Conservation (phyloP, 1,140 invertebrate genomes). For the Harpegnathos saltator region DNA sequence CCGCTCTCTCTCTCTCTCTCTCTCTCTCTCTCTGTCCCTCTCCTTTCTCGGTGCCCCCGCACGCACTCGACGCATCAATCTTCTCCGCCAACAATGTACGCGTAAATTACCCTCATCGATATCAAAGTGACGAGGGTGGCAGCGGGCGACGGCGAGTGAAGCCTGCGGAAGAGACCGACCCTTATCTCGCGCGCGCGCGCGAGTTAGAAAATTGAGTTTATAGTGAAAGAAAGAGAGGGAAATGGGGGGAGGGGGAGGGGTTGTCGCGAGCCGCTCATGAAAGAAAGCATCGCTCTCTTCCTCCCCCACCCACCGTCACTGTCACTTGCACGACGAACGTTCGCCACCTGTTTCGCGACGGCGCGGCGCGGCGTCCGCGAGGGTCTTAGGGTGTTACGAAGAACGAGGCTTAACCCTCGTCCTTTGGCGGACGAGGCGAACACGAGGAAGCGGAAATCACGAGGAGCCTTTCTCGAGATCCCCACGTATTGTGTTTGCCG, state of each 20-base stretch:
- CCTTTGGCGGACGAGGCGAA: no score
- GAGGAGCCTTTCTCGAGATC: no score
- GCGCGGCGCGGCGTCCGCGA: background rate
- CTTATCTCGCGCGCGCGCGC: conserved; percentile 74
- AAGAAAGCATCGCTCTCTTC: conserved; percentile 27
- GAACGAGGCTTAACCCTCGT: background rate
- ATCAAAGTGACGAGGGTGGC: conserved; percentile 80
- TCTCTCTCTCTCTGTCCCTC: background rate
- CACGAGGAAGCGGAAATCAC: no score
- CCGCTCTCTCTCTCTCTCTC: conserved; percentile 2
- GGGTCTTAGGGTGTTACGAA: background rate
- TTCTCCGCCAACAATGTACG: conserved; percentile 84
- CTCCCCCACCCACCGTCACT: background rate
- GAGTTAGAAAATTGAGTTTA: conserved; percentile 81
- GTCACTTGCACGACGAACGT: conserved; percentile 44
- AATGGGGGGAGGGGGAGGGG: conserved; percentile 61
- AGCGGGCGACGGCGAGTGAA: conserved; percentile 22
- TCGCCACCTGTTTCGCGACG: background rate
- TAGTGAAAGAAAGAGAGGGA: conserved; percentile 67
- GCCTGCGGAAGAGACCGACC: conserved; percentile 71
- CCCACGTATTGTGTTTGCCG: no score
- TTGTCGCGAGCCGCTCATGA: conserved; percentile 24
- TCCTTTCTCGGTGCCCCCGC: conserved; percentile 59
- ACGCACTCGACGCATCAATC: conserved; percentile 84
- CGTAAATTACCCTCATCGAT: conserved; percentile 86